Conservation (phyloP, 2,888 invertebrate species). For the Philaethria dido region DNA sequence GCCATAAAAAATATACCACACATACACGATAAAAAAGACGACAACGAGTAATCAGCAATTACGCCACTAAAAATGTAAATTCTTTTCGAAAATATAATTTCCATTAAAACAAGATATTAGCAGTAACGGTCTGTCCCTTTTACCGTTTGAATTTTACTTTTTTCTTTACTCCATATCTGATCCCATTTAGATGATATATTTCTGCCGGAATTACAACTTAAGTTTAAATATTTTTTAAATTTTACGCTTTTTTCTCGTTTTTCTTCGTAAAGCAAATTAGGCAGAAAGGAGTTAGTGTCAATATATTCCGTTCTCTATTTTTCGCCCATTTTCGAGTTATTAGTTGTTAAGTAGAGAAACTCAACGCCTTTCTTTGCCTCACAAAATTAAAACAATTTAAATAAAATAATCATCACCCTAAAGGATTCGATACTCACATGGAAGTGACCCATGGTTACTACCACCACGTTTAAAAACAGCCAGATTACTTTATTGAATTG, state of each 20-base stretch:
- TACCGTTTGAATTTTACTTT: slow-evolving; percentile 1
- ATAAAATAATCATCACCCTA: too few relatives aligned
- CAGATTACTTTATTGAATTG: too few relatives aligned
- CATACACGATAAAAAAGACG: background rate
- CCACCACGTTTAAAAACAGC: too few relatives aligned
- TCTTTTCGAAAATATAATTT: background rate
- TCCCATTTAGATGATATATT: slow-evolving; percentile 16
- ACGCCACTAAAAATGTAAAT: background rate
- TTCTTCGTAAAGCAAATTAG: too few relatives aligned
- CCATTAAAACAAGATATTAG: slow-evolving; percentile 1
- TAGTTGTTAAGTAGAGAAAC: too few relatives aligned
- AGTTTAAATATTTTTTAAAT: background rate
- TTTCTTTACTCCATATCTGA: slow-evolving; percentile 1
- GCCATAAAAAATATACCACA: too few relatives aligned
- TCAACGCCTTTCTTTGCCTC: background rate
- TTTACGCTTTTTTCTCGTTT: too few relatives aligned
- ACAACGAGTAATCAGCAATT: background rate
- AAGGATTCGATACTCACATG: too few relatives aligned
- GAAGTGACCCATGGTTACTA: too few relatives aligned
- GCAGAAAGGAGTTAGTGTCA: too few relatives aligned
- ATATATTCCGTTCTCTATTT: background rate
- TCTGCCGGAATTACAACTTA: background rate
- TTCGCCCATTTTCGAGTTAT: too few relatives aligned
- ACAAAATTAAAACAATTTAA: too few relatives aligned
- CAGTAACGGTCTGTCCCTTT: slow-evolving; percentile 3